A percentile compares a stretch with the other conserved stretches of the same genome.
Evolutionary conservation across 1,140 invertebrate species (phyloP).

Genomic region (Drosophila pachea): DNA sequence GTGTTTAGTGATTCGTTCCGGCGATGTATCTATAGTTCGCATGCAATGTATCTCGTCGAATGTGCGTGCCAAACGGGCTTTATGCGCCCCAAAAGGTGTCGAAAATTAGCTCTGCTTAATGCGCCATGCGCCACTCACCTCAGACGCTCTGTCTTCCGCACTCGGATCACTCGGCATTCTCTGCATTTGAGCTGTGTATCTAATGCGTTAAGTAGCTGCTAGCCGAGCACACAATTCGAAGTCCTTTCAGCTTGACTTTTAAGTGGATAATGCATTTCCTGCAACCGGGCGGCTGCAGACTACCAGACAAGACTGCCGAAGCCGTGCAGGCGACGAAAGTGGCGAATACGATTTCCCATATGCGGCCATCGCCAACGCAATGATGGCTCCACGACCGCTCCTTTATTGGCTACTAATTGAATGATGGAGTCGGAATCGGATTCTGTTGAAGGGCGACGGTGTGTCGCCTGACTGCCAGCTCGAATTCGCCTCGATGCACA

Average conservation of each 20-base stretch:
- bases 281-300: conserved; percentile 46
- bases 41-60: conserved; percentile 28
- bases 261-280: conserved; percentile 77
- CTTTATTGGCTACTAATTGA: too few relatives aligned
- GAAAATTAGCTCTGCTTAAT: conserved; percentile 66
- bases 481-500: conserved; percentile 57
- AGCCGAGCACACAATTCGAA: conserved; percentile 43
- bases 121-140: conserved; percentile 26
- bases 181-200: conserved; percentile 46
- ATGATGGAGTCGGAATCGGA: too few relatives aligned
- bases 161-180: conserved; percentile 6
- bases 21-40: conserved; percentile 11
- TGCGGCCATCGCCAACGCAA: too few relatives aligned
- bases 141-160: background rate
- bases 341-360: background rate
- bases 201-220: conserved; percentile 60
- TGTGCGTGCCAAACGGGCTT: conserved; percentile 59
- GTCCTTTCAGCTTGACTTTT: conserved; percentile 59
- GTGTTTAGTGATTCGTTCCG: conserved; percentile 16
- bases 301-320: conserved; percentile 43
- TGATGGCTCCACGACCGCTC: too few relatives aligned
- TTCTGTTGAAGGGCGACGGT: too few relatives aligned
- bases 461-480: conserved; percentile 43
- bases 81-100: conserved; percentile 59
- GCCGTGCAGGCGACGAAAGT: conserved; percentile 49